Conservation (phyloP, 2,113 vertebrate species). For the Falco punctatus region DNA sequence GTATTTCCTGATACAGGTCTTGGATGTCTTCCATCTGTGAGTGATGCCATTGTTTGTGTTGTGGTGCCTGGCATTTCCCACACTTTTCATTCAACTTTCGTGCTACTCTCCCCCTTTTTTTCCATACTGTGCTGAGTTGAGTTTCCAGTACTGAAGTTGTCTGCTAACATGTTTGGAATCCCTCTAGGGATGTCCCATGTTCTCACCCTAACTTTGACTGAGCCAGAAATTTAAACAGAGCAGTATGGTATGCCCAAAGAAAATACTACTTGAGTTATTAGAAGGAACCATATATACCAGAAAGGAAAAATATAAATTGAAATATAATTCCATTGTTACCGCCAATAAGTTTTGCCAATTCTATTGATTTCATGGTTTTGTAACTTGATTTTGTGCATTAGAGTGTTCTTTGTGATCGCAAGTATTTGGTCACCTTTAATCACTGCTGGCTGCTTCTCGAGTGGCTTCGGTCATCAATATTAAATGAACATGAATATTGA, state of each 20-base stretch:
- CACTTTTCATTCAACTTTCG: neutral
- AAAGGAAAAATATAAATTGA: conserved; percentile 50
- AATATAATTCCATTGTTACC: neutral
- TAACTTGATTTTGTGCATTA: neutral
- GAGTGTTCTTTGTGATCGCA: neutral
- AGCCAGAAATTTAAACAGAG: neutral
- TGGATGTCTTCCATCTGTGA: conserved; percentile 4
- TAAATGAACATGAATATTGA: neutral
- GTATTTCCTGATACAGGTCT: neutral
- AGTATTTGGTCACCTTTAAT: neutral
- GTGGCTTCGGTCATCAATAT: neutral
- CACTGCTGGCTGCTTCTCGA: neutral
- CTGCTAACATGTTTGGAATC: conserved; percentile 14
- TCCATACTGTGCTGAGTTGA: neutral
- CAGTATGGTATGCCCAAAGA: conserved; percentile 17
- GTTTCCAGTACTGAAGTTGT: neutral
- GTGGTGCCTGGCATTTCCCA: neutral
- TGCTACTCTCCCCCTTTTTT: neutral
- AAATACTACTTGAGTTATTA: conserved; percentile 52
- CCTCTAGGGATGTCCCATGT: neutral
- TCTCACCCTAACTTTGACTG: neutral
- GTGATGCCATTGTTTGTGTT: neutral
- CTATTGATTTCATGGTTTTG: neutral
- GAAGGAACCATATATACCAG: conserved; percentile 19
- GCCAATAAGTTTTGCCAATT: neutral